phyloP scores from a whole-genome alignment of 1,140 invertebrate species.

The Scaptomyza graminum region DNA sequence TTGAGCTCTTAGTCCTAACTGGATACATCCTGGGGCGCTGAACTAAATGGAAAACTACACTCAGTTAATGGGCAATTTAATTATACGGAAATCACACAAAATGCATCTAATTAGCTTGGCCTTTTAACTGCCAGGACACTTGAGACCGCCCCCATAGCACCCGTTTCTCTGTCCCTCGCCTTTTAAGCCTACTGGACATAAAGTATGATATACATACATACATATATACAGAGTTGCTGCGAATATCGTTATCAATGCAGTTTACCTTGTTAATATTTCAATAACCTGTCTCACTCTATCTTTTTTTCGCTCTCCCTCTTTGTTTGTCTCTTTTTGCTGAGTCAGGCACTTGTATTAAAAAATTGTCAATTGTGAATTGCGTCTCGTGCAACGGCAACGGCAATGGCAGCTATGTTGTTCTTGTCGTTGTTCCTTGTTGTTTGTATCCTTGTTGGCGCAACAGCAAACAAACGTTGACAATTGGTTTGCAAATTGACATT shows the following conservation, averaged over 20 bases:
- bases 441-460: constrained; percentile 14
- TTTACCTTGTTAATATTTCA: constrained; percentile 61
- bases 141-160: constrained; percentile 24
- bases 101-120: constrained; percentile 80
- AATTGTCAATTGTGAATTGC: constrained; percentile 32
- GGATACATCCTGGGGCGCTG: constrained; percentile 19
- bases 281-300: constrained; percentile 9
- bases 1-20: constrained; percentile 15
- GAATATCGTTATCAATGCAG: constrained; percentile 44
- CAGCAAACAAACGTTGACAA: constrained; percentile 11
- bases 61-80: constrained; percentile 75
- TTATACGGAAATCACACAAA: constrained; percentile 81
- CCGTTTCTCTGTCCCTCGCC: not conserved
- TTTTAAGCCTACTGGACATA: not conserved
- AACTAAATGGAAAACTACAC: constrained; percentile 33
- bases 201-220: not conserved
- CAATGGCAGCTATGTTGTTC: not conserved
- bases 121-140: constrained; percentile 75
- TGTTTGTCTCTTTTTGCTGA: not conserved
- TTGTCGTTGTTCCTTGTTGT: not conserved
- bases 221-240: not conserved
- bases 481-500: constrained; percentile 29
- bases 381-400: not conserved
- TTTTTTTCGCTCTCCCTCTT: constrained; percentile 13
- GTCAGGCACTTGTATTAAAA: constrained; percentile 51